Conservation (phyloP, 2,797 vertebrate species). For the Microchirus variegatus region DNA sequence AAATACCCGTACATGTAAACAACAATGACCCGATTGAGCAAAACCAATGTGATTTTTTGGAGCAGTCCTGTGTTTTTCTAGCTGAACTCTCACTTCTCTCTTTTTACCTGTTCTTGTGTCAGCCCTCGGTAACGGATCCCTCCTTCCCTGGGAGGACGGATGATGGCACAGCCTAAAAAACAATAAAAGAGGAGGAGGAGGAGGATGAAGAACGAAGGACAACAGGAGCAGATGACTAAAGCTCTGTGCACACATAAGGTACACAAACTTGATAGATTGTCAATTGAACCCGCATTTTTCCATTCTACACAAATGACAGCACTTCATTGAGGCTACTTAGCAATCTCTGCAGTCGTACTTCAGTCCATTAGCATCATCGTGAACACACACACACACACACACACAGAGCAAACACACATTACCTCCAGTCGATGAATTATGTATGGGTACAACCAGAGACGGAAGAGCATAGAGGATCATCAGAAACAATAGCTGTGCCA, state of each 20-base stretch:
- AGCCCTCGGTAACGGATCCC: constrained; percentile 94
- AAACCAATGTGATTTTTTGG: no score
- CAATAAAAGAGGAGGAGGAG: constrained; percentile 1
- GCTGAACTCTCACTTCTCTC: no score
- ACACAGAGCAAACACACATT: constrained; percentile 49
- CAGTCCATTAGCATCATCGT: constrained; percentile 46
- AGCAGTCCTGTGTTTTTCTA: no score
- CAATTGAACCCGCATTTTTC: constrained; percentile 43
- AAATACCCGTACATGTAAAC: no score
- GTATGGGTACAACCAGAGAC: constrained; percentile 79
- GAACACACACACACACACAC: constrained; percentile 35
- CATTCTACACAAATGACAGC: constrained; percentile 32
- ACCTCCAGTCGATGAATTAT: constrained; percentile 85
- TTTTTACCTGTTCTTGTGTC: constrained; percentile 87
- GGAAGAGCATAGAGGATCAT: constrained; percentile 77
- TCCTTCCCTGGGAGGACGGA: constrained; percentile 91
- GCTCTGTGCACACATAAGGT: constrained; percentile 23
- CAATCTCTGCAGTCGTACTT: constrained; percentile 44
- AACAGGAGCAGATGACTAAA: constrained; percentile 14
- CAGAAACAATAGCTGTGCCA: constrained; percentile 76
- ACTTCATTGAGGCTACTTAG: constrained; percentile 57
- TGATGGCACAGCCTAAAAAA: constrained; percentile 88
- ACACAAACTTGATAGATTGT: constrained; percentile 32
- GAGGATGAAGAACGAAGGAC: constrained; percentile 23
- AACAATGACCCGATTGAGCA: no score